phyloP scores from a whole-genome alignment of 2,797 vertebrate genomes.

The Cephalopachus bancanus region DNA sequence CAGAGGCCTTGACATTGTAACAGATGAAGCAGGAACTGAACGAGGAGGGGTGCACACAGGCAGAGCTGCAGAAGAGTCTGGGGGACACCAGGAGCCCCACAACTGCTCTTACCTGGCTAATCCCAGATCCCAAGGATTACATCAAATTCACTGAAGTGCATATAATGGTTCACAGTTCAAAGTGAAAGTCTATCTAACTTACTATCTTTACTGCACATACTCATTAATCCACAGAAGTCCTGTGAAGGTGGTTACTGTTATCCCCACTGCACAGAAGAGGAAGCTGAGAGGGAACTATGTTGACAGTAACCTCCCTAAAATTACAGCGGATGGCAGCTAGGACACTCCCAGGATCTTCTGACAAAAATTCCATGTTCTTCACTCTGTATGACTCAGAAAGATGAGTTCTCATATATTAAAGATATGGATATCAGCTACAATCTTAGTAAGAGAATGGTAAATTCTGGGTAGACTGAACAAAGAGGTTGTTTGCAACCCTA shows the following conservation, averaged over 20 bases:
- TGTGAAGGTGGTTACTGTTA: background rate
- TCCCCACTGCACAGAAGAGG: background rate
- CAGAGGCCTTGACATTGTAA: background rate
- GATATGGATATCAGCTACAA: background rate
- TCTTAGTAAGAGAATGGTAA: background rate
- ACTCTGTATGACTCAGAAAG: background rate
- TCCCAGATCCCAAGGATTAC: background rate
- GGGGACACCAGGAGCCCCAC: background rate
- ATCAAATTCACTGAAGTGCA: background rate
- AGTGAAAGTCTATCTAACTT: background rate
- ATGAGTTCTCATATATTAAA: background rate
- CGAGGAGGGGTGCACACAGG: background rate
- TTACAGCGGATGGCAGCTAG: background rate
- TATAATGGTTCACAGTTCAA: background rate
- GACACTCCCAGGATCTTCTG: background rate
- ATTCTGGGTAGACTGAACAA: background rate
- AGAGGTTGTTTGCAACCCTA: background rate
- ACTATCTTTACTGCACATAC: background rate
- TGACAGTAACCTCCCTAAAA: conserved; percentile 15
- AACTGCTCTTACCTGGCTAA: background rate
- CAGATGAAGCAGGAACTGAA: background rate
- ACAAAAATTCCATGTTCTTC: conserved; percentile 30
- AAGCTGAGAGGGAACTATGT: background rate
- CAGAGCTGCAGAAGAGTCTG: background rate
- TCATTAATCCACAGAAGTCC: background rate